Evolutionary conservation across 2,888 invertebrate species (phyloP), one percentile per base, ranked within the genome.

Genomic region (Leucoma salicis): DNA sequence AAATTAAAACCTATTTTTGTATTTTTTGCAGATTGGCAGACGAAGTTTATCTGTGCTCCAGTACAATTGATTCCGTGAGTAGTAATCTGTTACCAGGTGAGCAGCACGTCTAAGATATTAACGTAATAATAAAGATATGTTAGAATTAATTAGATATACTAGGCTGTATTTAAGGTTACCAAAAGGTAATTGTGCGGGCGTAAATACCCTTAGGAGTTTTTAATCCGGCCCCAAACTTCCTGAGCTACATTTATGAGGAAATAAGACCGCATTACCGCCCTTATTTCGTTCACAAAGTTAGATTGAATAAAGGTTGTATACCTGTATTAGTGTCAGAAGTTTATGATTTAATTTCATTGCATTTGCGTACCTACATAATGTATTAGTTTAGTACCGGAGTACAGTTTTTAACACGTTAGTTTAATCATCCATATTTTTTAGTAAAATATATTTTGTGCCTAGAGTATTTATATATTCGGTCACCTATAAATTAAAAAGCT

Each of bases 251-350:
- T 83, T 83, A 85, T 81, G 82, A 82, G 82, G 74, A 82, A 82
- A 84, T 86, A 85, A 84, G 77, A 80, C 76, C 75, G 71, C 76
- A 83, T 84, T 82, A 85, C 78, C 66, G 60, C 61, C 68, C 74
- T 72, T 78, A 78, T 78, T 77, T 70, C 74, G 79, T 72, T 80
- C 64, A 58, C 69, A 74, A 84, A 85, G 84, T 87, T 85, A 79
- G 74, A 85, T 84, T 84, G 84, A 87, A 86, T 86, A 83, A 81
- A 82, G 78, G 78, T 80, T 74, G 70, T 71, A 63, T 74, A 71
- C 67, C 63, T 70, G 64, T 69, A 74, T 78, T 76, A 77, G 63
- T 66, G 72, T 70, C 65, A 64, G 53, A 79, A 79, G 69, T 81
- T 82, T 75, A 76, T 78, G 73, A 82, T 82, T 78, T 78, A 78